Evolutionary conservation across 23 tunicate species (phyloP).

Genomic region (Trididemnum miniatum): DNA sequence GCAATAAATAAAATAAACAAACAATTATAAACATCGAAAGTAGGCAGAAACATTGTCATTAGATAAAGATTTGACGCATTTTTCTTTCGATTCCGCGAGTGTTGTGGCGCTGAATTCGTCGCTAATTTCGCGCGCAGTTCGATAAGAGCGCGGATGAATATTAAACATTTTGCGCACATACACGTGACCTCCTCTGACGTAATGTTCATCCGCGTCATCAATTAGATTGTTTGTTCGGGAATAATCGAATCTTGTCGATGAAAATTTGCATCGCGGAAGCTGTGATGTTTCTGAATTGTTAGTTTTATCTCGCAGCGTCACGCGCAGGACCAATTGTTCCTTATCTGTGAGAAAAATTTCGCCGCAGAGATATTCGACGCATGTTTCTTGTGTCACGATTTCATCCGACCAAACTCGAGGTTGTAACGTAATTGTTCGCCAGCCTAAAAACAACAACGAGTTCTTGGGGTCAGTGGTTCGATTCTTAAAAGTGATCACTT

Average conservation of each 20-base stretch:
- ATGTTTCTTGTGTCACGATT: constrained; percentile 19
- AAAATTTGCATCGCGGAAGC: constrained; percentile 12
- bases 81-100: constrained; percentile 51
- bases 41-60: constrained; percentile 33
- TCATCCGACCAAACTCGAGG: neutral
- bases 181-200: constrained; percentile 31
- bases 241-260: neutral
- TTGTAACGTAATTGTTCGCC: constrained; percentile 36
- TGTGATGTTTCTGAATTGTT: neutral
- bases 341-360: constrained; percentile 12
- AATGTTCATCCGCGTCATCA: neutral
- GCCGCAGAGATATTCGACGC: constrained; percentile 84
- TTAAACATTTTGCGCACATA: constrained; percentile 9
- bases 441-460: constrained; percentile 36
- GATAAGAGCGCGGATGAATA: neutral
- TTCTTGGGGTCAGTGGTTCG: neutral
- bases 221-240: neutral
- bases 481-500: constrained; percentile 56
- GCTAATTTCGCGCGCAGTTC: constrained; percentile 12
- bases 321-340: constrained; percentile 38
- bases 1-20: neutral
- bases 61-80: constrained; percentile 23
- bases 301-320: constrained; percentile 34
- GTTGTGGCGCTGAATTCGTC: constrained; percentile 24
- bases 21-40: constrained; percentile 35